These are phyloP conservation scores for Mercenaria mercenaria DNA, from an alignment of 1,140 invertebrate species.

Conservation along the genomic window DNA sequence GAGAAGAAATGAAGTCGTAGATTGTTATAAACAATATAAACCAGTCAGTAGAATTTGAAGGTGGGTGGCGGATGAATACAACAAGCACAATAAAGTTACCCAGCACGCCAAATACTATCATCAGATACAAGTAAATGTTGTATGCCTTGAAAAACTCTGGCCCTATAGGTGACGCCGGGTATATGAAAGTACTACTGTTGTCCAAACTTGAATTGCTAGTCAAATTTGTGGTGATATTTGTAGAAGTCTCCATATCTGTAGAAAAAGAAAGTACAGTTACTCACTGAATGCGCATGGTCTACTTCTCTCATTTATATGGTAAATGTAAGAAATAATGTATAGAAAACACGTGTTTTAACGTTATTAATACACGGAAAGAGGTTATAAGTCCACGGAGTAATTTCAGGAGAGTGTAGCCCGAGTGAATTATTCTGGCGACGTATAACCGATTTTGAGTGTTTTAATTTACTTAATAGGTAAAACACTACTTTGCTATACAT, in stretches of 20 bases:
- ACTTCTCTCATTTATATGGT: too few species aligned
- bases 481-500: too few species aligned
- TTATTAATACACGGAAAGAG: too few species aligned
- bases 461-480: too few species aligned
- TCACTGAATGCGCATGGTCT: too few species aligned
- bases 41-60: conserved; percentile 52
- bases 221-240: not conserved
- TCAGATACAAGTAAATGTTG: conserved; percentile 38
- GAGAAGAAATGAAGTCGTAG: conserved; percentile 43
- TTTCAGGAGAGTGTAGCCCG: too few species aligned
- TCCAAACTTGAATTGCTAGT: not conserved
- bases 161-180: not conserved
- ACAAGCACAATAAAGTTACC: conserved; percentile 41
- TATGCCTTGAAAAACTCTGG: not conserved
- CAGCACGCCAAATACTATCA: conserved; percentile 7
- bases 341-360: too few species aligned
- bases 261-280: not conserved
- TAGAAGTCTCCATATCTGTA: not conserved
- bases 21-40: conserved; percentile 44
- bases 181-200: not conserved
- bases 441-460: too few species aligned
- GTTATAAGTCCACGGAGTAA: too few species aligned
- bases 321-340: too few species aligned
- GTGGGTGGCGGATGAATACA: conserved; percentile 3
- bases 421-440: too few species aligned